Evolutionary conservation across 2,797 vertebrate species (phyloP), one percentile per base, ranked within the genome.

Genomic region (Chaunax sp.): DNA sequence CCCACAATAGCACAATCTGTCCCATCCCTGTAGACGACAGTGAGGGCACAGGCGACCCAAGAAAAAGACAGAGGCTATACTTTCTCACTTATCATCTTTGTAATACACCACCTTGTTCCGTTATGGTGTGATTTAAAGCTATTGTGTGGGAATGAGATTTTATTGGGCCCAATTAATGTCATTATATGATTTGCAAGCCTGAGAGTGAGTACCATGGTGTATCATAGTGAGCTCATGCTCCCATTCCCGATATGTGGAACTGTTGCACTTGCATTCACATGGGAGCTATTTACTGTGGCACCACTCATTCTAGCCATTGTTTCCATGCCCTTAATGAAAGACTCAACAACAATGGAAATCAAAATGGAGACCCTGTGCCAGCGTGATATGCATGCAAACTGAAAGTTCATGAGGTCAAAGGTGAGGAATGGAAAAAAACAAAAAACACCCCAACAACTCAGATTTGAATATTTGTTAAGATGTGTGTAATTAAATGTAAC

Each of bases 271-370:
- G 61, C 88, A 92, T 85, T 81, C 90, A 90, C 90, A 85, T 82
- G 91, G 93, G 93, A 92, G 89, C 90, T 85, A 86, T 94, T 92
- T 84, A 64, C 75, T 37, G 88, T 88, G 88, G 87, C 90, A 92
- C 77, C 81, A 50, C 85, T 91, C 87, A 78, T 89, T 90, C 88
- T 69, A 30, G 47, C 87, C 87, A 93, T 93, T 94, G 91, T 93
- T 92, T 84, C 50, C 46, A 54, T 35, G 3, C 75, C 75, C 80
- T 87, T 92, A 93, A 89, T 90, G 92, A 94, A 89, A 92, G 90
- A 93, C 83, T 72, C 15, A 13, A 69, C 80, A 87, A 92, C 90
- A 91, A 94, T 91, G 75, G 84, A 87, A 87, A 89, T 90, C 72
- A 77, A 80, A 88, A 87, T 87, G 71, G 82, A 65, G 72, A 75